Conservation (phyloP, 2,888 invertebrate genomes). For the Eurytoma adleriae region DNA sequence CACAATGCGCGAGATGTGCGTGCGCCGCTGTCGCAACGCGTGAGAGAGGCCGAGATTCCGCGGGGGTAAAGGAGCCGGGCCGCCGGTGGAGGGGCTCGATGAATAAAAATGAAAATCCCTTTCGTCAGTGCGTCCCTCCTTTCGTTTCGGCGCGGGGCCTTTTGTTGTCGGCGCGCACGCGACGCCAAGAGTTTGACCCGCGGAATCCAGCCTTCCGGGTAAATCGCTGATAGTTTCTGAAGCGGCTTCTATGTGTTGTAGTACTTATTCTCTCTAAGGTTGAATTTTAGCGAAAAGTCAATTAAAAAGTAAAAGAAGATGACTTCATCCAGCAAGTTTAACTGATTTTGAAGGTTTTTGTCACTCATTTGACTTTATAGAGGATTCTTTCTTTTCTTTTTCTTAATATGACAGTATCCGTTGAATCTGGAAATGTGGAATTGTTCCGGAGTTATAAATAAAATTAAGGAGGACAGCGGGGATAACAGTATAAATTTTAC, state of each 20-base stretch:
- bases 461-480: conserved; percentile 20
- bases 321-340: too few species aligned
- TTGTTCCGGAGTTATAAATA: conserved; percentile 26
- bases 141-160: neutral
- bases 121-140: conserved; percentile 2
- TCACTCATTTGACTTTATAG: too few species aligned
- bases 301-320: too few species aligned
- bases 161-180: neutral
- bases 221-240: too few species aligned
- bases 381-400: too few species aligned
- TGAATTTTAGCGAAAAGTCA: too few species aligned
- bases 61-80: neutral
- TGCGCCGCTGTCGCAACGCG: conserved; percentile 23
- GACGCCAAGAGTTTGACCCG: neutral
- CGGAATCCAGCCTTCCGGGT: too few species aligned
- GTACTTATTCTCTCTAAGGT: too few species aligned
- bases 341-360: too few species aligned
- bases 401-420: too few species aligned
- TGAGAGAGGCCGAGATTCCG: conserved; percentile 33
- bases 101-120: conserved; percentile 37
- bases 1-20: conserved; percentile 14
- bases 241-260: too few species aligned
- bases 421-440: neutral
- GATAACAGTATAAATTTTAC: conserved; percentile 39
- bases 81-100: neutral